Percentiles rank a stretch among this genome's conserved stretches.
These are phyloP conservation scores for Mylabris phalerata DNA, from an alignment of 1,140 invertebrate genomes.

Conservation along the genomic window DNA sequence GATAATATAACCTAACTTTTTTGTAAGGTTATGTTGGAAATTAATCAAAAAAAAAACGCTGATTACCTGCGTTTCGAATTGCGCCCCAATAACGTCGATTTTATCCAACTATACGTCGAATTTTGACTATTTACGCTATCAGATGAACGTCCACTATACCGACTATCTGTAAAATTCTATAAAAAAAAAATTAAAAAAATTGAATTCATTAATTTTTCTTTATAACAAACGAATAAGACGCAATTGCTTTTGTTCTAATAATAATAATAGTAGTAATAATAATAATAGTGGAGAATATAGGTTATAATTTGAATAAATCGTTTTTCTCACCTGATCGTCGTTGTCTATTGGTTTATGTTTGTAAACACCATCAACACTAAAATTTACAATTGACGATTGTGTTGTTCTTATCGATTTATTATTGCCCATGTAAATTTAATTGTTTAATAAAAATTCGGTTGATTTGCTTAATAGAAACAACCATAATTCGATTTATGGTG, in stretches of 20 bases:
- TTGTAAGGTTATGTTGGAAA: no score
- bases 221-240: no score
- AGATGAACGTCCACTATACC: slow-evolving; percentile 28
- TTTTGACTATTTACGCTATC: slow-evolving; percentile 26
- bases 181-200: background rate
- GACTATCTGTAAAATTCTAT: slow-evolving; percentile 11
- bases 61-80: slow-evolving; percentile 29
- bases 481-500: no score
- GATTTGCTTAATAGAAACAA: background rate
- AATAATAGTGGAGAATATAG: no score
- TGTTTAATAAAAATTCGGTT: background rate
- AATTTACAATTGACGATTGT: slow-evolving; percentile 1
- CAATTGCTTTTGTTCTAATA: no score
- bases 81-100: slow-evolving; percentile 18
- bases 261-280: no score
- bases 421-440: slow-evolving; percentile 31
- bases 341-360: slow-evolving; percentile 21
- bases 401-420: slow-evolving; percentile 2
- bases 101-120: slow-evolving; percentile 26
- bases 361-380: slow-evolving; percentile 24
- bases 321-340: slow-evolving; percentile 14
- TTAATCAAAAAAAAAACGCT: background rate
- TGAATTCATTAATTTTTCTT: background rate
- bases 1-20: no score
- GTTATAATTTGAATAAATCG: no score